Percentiles rank a stretch among this genome's conserved stretches.
These are phyloP conservation scores for Platichthys flesus DNA, from an alignment of 2,113 vertebrate genomes.

Conservation along the genomic window DNA sequence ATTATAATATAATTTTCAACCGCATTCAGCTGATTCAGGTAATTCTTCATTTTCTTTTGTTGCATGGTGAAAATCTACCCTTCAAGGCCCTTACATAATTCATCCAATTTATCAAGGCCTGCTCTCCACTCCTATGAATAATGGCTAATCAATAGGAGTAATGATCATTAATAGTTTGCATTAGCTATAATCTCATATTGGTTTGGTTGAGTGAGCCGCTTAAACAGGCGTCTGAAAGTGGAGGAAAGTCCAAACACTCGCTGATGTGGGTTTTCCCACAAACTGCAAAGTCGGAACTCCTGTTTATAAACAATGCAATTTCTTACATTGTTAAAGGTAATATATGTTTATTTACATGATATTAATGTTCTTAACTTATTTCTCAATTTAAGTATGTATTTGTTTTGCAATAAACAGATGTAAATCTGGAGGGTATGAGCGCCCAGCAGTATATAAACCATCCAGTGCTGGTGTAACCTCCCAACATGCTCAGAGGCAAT, in stretches of 20 bases:
- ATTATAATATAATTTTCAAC: constrained; percentile 25
- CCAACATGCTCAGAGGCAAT: no score
- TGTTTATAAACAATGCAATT: neutral
- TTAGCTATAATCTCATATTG: constrained; percentile 59
- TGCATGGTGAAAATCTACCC: constrained; percentile 17
- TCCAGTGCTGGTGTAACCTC: no score
- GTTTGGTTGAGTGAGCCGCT: constrained; percentile 61
- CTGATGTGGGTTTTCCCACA: constrained; percentile 9
- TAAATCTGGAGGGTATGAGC: no score
- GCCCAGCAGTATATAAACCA: no score
- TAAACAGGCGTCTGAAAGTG: constrained; percentile 52
- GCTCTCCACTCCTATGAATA: constrained; percentile 49
- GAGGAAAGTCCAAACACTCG: constrained; percentile 21
- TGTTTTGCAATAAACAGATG: no score
- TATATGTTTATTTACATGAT: neutral
- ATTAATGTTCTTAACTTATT: no score
- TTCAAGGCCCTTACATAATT: constrained; percentile 53
- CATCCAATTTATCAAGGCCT: constrained; percentile 49
- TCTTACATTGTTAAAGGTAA: neutral
- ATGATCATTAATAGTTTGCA: constrained; percentile 72
- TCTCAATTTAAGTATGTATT: neutral
- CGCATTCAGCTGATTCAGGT: constrained; percentile 37
- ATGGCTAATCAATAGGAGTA: constrained; percentile 74
- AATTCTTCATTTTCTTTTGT: constrained; percentile 43
- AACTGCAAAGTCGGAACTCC: neutral